A percentile compares a stretch with the other conserved stretches of the same genome.
These are phyloP conservation scores for Acrocephalus arundinaceus DNA, from an alignment of 2,113 vertebrate genomes.

Conservation along the genomic window DNA sequence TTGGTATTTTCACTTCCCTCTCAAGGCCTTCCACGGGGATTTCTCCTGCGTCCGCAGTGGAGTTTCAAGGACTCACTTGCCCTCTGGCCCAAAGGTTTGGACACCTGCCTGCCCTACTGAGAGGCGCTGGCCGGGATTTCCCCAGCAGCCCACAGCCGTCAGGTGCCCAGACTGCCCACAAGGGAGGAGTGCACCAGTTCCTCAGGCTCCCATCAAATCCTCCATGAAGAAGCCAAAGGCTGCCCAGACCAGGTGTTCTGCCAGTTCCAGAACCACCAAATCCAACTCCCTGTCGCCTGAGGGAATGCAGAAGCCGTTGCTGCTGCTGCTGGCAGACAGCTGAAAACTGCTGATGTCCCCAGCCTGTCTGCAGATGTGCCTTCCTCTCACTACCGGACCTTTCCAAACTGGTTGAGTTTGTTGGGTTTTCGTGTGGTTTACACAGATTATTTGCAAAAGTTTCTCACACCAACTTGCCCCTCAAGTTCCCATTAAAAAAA, in stretches of 20 bases:
- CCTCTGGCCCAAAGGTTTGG: constrained; percentile 30
- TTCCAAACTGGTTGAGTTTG: constrained; percentile 53
- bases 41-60: not conserved
- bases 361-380: constrained; percentile 49
- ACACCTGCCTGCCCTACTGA: not conserved
- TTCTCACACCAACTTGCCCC: constrained; percentile 54
- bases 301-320: not conserved
- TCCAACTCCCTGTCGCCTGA: not conserved
- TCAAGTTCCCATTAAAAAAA: not conserved
- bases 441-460: constrained; percentile 46
- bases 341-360: constrained; percentile 42
- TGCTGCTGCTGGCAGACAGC: not conserved
- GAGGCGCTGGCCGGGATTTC: constrained; percentile 15
- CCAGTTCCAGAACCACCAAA: not conserved
- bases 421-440: constrained; percentile 54
- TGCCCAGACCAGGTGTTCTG: constrained; percentile 18
- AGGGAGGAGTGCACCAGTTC: not conserved
- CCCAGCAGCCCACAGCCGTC: constrained; percentile 15
- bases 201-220: not conserved
- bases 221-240: not conserved
- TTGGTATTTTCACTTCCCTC: not conserved
- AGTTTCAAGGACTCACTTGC: constrained; percentile 35
- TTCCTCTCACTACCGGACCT: not conserved
- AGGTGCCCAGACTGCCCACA: constrained; percentile 19
- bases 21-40: not conserved